Base-by-base conservation (phyloP, 2,113 vertebrate species). In the Callopanchax toddi region DNA sequence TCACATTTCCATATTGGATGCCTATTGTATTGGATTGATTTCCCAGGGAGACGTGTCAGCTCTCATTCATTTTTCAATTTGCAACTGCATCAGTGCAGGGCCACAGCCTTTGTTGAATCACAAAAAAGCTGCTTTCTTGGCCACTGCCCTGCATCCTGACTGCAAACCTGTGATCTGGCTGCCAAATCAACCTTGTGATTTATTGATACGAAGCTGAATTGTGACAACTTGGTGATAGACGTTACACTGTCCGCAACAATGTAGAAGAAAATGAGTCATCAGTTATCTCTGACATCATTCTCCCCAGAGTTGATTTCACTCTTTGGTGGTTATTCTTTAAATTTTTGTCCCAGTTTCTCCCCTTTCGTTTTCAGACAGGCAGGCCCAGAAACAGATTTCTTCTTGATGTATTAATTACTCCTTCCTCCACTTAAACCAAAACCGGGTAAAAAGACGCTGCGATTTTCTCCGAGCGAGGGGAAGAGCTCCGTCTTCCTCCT, bases 21-120 rank as follows among this genome's bases (percentile, higher is more conserved):
- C 76, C 69, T 76, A 70, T 83, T 89, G 78, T 57, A 66, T 65
- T 10, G 12, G 61, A 89, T 88, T 85, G 85, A 89, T 89, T 89
- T 86, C 78, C 78, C 71, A 43, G 67, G 61, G 79, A 83, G 81
- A 78, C 82, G 50, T 83, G 86, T 89, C 89, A 76, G 59, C 73
- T 91, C 70, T 87, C 76, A 81, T 89, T 88, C 82, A 90, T 85
- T 77, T 85, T 87, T 86, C 85, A 88, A 88, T 90, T 87, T 88
- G 77, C 86, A 89, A 81, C 65, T 61, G 75, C 76, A 54, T 81
- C 81, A 71, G 68, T n/a, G 18, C 44, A 10, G 59, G 29, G 71
- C 60, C 13, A 0, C 57, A 60, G 76, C 64, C 79, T 76, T 78
- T 83, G 76, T 76, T 63, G 71, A 84, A 79, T 81, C 61, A 82